phyloP scores from a whole-genome alignment of 1,140 invertebrate species.

The Drepana arcuata region DNA sequence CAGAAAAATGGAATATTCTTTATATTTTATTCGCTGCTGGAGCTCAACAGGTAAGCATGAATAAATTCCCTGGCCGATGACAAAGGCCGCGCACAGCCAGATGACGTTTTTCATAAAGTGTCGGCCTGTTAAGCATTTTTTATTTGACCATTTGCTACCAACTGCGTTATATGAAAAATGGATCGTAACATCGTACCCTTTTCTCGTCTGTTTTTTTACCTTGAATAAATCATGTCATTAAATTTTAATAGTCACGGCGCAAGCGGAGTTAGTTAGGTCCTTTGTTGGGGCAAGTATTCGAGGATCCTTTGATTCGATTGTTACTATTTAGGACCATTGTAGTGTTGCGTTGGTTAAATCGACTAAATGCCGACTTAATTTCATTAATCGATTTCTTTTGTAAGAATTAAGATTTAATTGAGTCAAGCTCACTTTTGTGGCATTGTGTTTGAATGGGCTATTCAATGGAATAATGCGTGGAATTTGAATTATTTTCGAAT shows the following conservation, averaged over 20 bases:
- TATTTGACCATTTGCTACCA: slow-evolving; percentile 71
- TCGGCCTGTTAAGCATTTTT: slow-evolving; percentile 68
- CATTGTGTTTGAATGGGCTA: slow-evolving; percentile 27
- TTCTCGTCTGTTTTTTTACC: slow-evolving; percentile 50
- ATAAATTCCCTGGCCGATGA: slow-evolving; percentile 63
- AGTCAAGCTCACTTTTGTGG: slow-evolving; percentile 47
- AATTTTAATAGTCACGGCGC: slow-evolving; percentile 69
- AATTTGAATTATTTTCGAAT: slow-evolving; percentile 52
- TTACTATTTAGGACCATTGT: slow-evolving; percentile 66
- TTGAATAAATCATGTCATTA: slow-evolving; percentile 71
- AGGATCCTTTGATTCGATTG: slow-evolving; percentile 59
- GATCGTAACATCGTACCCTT: slow-evolving; percentile 69
- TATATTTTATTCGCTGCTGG: slow-evolving; percentile 66
- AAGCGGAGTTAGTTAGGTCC: slow-evolving; percentile 59
- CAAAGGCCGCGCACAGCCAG: slow-evolving; percentile 56
- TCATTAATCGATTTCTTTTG: slow-evolving; percentile 69
- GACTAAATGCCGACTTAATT: slow-evolving; percentile 69
- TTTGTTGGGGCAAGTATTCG: slow-evolving; percentile 54
- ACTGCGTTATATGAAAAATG: slow-evolving; percentile 71
- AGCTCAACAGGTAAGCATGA: slow-evolving; percentile 64
- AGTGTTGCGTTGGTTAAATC: slow-evolving; percentile 47
- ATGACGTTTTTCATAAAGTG: slow-evolving; percentile 67
- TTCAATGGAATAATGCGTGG: slow-evolving; percentile 43
- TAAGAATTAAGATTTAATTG: slow-evolving; percentile 70
- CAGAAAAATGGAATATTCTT: slow-evolving; percentile 69